Percentiles rank a stretch among this genome's conserved stretches.
These are phyloP conservation scores for Aphodius sticticus DNA, from an alignment of 2,888 invertebrate genomes.

Conservation along the genomic window DNA sequence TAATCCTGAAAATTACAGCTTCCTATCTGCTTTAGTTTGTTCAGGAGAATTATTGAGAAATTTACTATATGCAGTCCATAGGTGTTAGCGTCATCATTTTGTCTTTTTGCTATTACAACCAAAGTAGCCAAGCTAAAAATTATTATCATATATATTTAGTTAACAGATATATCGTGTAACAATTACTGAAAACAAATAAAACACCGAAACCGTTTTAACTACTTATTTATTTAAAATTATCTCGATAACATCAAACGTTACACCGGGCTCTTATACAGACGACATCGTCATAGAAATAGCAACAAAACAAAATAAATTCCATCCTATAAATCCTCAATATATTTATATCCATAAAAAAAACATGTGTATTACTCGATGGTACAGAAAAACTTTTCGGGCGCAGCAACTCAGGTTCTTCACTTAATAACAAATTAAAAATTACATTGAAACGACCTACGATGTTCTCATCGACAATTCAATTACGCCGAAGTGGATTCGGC, in stretches of 20 bases:
- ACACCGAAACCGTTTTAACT: neutral
- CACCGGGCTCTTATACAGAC: neutral
- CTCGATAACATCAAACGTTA: neutral
- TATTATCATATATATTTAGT: too few species aligned
- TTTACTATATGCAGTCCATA: too few species aligned
- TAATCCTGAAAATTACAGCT: too few species aligned
- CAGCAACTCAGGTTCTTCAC: neutral
- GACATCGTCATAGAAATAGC: neutral
- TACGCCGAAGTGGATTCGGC: conserved; percentile 58
- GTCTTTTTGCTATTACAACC: too few species aligned
- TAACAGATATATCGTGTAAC: too few species aligned
- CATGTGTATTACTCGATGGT: neutral
- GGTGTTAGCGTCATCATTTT: too few species aligned
- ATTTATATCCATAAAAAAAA: neutral
- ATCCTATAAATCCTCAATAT: neutral
- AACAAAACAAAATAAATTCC: neutral
- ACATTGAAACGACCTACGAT: neutral
- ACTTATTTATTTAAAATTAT: conserved; percentile 4
- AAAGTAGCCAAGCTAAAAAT: too few species aligned
- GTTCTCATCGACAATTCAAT: neutral
- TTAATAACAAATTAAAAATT: neutral
- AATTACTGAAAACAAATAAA: too few species aligned
- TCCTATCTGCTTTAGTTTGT: too few species aligned
- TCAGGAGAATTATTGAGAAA: too few species aligned
- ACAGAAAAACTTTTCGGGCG: neutral